Conservation (phyloP, 2,888 invertebrate genomes). For the Andrena hattorfiana region DNA sequence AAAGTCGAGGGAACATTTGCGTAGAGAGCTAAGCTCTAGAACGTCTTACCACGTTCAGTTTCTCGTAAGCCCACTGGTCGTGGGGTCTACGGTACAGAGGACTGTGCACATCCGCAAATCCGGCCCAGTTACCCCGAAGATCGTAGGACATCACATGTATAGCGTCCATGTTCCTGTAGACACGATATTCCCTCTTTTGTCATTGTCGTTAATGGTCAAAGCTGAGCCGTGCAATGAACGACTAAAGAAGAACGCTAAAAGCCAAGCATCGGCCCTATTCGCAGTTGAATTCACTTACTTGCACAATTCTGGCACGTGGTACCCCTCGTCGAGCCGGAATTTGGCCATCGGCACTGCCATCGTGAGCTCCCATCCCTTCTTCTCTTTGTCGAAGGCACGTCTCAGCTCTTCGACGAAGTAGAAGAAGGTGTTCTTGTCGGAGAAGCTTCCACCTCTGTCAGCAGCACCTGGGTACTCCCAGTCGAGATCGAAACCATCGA, state of each 20-base stretch:
- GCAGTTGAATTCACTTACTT: slow-evolving; percentile 86
- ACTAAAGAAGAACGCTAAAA: neutral
- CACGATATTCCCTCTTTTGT: neutral
- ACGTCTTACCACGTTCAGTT: slow-evolving; percentile 91
- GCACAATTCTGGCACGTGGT: slow-evolving; percentile 95
- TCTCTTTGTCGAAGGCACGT: slow-evolving; percentile 91
- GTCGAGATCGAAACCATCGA: slow-evolving; percentile 95
- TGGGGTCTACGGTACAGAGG: slow-evolving; percentile 94
- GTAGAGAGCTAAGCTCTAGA: neutral
- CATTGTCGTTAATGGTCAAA: neutral
- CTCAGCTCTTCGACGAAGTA: slow-evolving; percentile 93
- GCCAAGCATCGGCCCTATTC: neutral
- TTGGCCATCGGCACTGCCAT: slow-evolving; percentile 96
- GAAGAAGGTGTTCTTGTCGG: slow-evolving; percentile 93
- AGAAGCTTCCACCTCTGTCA: slow-evolving; percentile 93
- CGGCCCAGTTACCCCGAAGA: slow-evolving; percentile 95
- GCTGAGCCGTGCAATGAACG: neutral
- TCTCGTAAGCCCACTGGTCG: slow-evolving; percentile 96
- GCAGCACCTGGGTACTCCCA: slow-evolving; percentile 97
- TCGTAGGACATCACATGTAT: slow-evolving; percentile 96
- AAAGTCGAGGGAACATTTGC: too few species aligned
- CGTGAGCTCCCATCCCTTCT: slow-evolving; percentile 94
- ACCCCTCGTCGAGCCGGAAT: slow-evolving; percentile 94
- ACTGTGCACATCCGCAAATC: slow-evolving; percentile 95
- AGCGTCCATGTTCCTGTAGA: slow-evolving; percentile 90